Evolutionary conservation across 2,113 vertebrate genomes (phyloP).

Genomic region (Cynopterus brachyotis): DNA sequence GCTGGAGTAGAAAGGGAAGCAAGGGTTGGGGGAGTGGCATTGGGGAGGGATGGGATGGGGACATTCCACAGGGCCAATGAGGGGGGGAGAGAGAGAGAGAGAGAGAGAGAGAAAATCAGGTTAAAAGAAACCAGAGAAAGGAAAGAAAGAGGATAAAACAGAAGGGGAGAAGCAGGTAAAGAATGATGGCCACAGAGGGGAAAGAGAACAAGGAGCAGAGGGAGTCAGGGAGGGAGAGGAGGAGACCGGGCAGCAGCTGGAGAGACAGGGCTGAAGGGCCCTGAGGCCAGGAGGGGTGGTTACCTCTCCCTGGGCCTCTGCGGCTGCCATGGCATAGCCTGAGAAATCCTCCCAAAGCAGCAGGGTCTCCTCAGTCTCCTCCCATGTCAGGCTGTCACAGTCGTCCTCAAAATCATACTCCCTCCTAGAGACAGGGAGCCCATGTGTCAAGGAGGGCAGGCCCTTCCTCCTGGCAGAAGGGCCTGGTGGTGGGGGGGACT

Average conservation of each 20-base stretch:
- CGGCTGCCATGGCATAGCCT: constrained; percentile 90
- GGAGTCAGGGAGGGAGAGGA: accelerated
- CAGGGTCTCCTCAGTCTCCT: constrained; percentile 97
- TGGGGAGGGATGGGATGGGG: neutral
- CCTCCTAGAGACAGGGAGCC: constrained; percentile 84
- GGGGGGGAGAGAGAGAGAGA: neutral
- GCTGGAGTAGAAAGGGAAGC: constrained; percentile 66
- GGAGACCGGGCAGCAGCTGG: neutral
- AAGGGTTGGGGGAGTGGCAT: neutral
- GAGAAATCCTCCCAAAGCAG: constrained; percentile 99
- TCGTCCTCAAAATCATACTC: constrained; percentile 98
- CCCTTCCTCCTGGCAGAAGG: neutral
- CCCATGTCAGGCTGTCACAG: constrained; percentile 98
- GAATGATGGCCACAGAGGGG: constrained; percentile 22
- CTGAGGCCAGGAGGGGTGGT: constrained; percentile 35
- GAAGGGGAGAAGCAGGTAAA: neutral
- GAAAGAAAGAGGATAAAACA: neutral
- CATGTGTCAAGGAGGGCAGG: neutral
- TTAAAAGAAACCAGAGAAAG: constrained; percentile 10
- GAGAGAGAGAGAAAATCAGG: constrained; percentile 49
- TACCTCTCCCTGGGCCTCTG: constrained; percentile 95
- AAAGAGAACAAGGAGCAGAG: neutral
- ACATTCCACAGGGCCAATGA: neutral
- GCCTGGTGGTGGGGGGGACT: neutral
- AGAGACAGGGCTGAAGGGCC: neutral